Evolutionary conservation across 2,888 invertebrate genomes (phyloP), one percentile per base, ranked within the genome.

Genomic region (Pyrrhia umbra): DNA sequence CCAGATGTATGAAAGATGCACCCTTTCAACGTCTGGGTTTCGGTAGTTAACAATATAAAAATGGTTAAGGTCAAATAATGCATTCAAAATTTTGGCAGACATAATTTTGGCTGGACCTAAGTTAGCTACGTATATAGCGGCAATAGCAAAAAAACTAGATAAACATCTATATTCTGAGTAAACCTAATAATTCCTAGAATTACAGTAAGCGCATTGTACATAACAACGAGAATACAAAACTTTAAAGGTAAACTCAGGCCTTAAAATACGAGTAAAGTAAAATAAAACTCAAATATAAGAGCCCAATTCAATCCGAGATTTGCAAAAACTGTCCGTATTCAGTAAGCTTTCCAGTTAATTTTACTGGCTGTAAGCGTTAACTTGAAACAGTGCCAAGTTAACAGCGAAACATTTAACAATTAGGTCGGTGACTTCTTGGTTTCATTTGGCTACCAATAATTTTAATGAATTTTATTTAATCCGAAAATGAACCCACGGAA

Each of bases 351-450:
- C 43, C 46, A 57, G 52, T 65, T 72, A 72, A 72, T 74, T 75
- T 54, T 61, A 40, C 61, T 55, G 64, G 61, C 56, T 45, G 55
- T 59, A 52, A n/a, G 37, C 23, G 23, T 62, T 60, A 56, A 63
- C 54, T 72, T 76, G 72, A 61, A 68, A 68, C 62, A 15, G 51
- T 56, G 73, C 77, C 77, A 68, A 75, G 47, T 68, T 61, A 67
- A 56, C 58, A 49, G 49, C 15, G 46, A 52, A 67, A 71, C 75
- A 64, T 75, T 58, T 47, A 70, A 30, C 50, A 72, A 76, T 72
- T 68, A 68, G 49, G 16, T 58, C 42, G 6, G 18, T 49, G 39
- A 57, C 61, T 75, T 57, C 47, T 68, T 55, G 43, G 54, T 49
- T 45, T 16, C 34, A 62, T 45, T 57, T 46, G 15, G 16, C 13